A percentile compares a stretch with the other conserved stretches of the same genome.
Evolutionary conservation across 1,140 invertebrate species (phyloP).

Genomic region (Euura saliciscinereae): DNA sequence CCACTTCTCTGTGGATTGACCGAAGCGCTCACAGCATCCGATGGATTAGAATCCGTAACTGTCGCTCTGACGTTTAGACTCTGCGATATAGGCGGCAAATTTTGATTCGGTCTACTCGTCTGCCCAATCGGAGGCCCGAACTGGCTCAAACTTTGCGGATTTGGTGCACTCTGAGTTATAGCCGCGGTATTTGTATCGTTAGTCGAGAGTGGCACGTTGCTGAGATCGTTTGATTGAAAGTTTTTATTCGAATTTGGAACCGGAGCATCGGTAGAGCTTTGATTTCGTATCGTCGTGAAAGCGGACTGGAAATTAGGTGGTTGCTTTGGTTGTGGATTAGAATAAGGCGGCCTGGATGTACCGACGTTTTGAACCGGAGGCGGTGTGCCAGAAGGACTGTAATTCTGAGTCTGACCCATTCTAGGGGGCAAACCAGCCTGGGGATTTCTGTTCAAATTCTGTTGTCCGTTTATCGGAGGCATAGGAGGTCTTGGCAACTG

Average conservation of each 20-base stretch:
- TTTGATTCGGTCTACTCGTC: background rate
- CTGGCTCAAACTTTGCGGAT: background rate
- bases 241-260: background rate
- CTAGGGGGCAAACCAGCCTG: conserved; percentile 15
- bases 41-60: background rate
- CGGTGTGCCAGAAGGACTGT: background rate
- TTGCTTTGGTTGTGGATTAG: background rate
- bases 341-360: background rate
- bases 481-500: conserved; percentile 40
- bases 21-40: background rate
- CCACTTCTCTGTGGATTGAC: background rate
- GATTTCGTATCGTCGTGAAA: background rate
- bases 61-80: background rate
- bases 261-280: background rate
- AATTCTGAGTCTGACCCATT: background rate
- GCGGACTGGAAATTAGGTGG: background rate
- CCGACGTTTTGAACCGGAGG: background rate
- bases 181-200: background rate
- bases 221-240: background rate
- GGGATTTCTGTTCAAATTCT: conserved; percentile 28
- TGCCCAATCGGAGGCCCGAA: background rate
- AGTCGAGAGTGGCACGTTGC: background rate
- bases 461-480: conserved; percentile 42
- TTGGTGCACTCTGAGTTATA: background rate
- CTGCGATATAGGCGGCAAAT: background rate